These are phyloP conservation scores for Drosophila pseudoananassae DNA, from an alignment of 1,140 invertebrate species.

Conservation along the genomic window DNA sequence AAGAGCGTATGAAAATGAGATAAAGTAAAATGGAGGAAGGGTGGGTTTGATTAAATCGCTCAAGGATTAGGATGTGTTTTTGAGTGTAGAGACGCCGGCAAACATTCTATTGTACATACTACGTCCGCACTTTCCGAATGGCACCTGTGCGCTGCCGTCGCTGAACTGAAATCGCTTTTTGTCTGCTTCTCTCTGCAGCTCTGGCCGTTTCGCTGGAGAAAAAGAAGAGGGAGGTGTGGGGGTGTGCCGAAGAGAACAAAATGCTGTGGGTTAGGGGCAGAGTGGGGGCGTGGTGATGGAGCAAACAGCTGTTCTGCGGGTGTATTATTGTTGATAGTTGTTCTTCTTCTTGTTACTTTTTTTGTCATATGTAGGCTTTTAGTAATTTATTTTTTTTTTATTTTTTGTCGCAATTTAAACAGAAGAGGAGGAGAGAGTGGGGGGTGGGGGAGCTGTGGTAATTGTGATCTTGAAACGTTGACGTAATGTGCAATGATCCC, in stretches of 20 bases:
- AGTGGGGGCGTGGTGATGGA: background rate
- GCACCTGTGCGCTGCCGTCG: conserved; percentile 76
- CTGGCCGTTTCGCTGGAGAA: conserved; percentile 19
- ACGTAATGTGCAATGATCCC: conserved; percentile 81
- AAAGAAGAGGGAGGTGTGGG: background rate
- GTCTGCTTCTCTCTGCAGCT: conserved; percentile 50
- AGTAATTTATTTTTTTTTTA: conserved; percentile 24
- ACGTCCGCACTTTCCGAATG: conserved; percentile 76
- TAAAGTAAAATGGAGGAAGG: background rate
- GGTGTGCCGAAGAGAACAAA: background rate
- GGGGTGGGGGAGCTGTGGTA: conserved; percentile 21
- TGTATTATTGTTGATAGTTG: conserved; percentile 49
- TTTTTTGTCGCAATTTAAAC: conserved; percentile 58
- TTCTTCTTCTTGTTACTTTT: conserved; percentile 14
- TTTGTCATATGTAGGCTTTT: conserved; percentile 11
- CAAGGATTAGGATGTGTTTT: background rate
- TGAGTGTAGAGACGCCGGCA: conserved; percentile 14
- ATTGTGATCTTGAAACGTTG: conserved; percentile 80
- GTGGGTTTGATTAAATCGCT: background rate
- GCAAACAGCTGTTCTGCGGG: conserved; percentile 40
- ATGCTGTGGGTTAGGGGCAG: background rate
- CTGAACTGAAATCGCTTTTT: conserved; percentile 61
- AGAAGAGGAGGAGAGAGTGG: background rate
- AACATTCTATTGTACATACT: conserved; percentile 25
- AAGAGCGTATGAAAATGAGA: background rate